Evolutionary conservation across 2,888 invertebrate species (phyloP), one percentile per base, ranked within the genome.

Genomic region (Gastrophysa polygoni): DNA sequence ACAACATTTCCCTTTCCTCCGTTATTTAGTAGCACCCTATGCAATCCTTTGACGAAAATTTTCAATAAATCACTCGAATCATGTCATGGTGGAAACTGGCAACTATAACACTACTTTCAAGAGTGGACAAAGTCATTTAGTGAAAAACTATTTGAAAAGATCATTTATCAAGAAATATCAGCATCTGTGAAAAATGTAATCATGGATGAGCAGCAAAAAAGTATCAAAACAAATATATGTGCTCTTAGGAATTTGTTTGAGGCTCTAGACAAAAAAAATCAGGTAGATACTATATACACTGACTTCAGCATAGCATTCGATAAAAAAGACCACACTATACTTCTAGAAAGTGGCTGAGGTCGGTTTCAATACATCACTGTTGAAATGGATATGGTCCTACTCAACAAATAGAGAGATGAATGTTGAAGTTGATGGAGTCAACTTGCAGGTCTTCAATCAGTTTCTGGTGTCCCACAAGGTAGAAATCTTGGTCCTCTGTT

Each of bases 231-330:
- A 11, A 32, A 32, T 32, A 10, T 32, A 32, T 32, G 2, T 32
- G 32, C 11, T 32, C 11, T 32, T 32, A 8, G 2, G 32, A 32
- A 2, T 32, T 32, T 8, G 44, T 44, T 17, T 44, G 16, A 17
- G 2, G 44, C 44, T n/a, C 44, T 44, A 44, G 44, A 44, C n/a
- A n/a, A 44, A 44, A 44, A 44, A 2, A 17, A 14, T 16, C 44
- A 16, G 44, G 14, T 44, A 16, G 5, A 44, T 10, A 44, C 44
- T n/a, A 16, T 44, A 16, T 44, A 44, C 44, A 44, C 44, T 16
- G 44, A 17, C 44, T 44, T 44, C 44, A 44, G 44, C 44, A 44
- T 14, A 44, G 44, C 44, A 16, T 44, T 44, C 16, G 44, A 44
- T 44, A 44, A 44, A n/a, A 44, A 7, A 44, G 44, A 44, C 14